These are phyloP conservation scores for Vireo griseus DNA, from an alignment of 2,797 vertebrate species.

Conservation along the genomic window DNA sequence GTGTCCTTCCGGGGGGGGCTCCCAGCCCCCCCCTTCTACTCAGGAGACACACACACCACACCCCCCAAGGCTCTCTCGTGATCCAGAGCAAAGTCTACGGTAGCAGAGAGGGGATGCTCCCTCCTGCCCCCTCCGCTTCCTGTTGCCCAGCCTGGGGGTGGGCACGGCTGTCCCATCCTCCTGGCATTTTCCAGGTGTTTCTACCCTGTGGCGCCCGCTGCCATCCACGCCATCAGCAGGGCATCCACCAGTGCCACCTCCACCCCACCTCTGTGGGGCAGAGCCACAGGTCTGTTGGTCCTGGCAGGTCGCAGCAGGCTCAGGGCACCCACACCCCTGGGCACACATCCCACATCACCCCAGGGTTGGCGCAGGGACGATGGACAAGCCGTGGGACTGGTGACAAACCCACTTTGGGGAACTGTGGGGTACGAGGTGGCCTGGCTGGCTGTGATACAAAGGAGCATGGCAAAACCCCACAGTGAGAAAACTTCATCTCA, in stretches of 20 bases:
- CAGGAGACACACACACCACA: neutral
- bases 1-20: neutral
- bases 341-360: neutral
- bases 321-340: neutral
- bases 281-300: neutral
- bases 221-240: neutral
- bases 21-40: neutral
- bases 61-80: fast-evolving
- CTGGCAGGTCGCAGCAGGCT: neutral
- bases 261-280: neutral
- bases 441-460: fast-evolving
- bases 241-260: neutral
- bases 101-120: neutral
- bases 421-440: neutral
- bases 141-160: neutral
- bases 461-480: neutral
- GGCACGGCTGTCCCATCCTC: neutral
- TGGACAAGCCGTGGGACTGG: fast-evolving
- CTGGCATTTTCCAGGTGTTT: neutral
- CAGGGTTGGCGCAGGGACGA: fast-evolving
- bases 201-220: fast-evolving
- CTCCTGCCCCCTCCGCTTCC: fast-evolving
- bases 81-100: neutral
- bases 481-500: neutral
- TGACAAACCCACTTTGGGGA: neutral